A percentile compares a stretch with the other conserved stretches of the same genome.
These are phyloP conservation scores for Cardiocondyla obscurior DNA, from an alignment of 1,140 invertebrate genomes.

Conservation along the genomic window DNA sequence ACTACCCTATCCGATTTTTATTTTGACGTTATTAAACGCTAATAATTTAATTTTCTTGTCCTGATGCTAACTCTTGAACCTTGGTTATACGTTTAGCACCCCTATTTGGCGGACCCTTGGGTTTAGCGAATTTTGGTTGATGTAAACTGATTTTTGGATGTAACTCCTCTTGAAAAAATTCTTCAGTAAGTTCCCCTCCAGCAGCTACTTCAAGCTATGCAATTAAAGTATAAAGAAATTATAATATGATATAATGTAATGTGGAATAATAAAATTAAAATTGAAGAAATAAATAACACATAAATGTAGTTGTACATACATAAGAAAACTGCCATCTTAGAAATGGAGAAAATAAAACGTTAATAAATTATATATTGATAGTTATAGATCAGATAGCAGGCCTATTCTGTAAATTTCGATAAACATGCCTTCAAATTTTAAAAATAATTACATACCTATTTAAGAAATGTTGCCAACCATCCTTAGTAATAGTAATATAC, in stretches of 20 bases:
- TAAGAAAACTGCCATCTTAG: background rate
- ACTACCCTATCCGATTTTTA: background rate
- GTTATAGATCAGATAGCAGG: slow-evolving; percentile 62
- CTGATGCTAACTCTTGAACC: slow-evolving; percentile 83
- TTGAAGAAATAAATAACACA: background rate
- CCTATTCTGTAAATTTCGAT: slow-evolving; percentile 80
- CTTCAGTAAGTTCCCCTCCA: slow-evolving; percentile 94
- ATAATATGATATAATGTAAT: slow-evolving; percentile 41
- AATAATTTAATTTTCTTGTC: slow-evolving; percentile 66
- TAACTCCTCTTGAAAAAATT: slow-evolving; percentile 95
- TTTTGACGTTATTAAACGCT: slow-evolving; percentile 30
- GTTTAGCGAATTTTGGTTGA: slow-evolving; percentile 96
- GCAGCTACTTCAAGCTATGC: slow-evolving; percentile 96
- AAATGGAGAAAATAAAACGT: background rate
- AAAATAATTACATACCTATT: slow-evolving; percentile 74
- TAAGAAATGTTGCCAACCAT: slow-evolving; percentile 49
- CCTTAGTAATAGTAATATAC: slow-evolving; percentile 14
- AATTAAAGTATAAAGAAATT: slow-evolving; percentile 70
- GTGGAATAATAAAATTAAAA: slow-evolving; percentile 9
- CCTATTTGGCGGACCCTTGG: slow-evolving; percentile 95
- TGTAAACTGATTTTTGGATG: slow-evolving; percentile 96
- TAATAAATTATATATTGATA: background rate
- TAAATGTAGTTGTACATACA: background rate
- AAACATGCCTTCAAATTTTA: slow-evolving; percentile 60
- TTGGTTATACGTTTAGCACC: slow-evolving; percentile 96